Evolutionary conservation across 2,797 vertebrate genomes (phyloP).

Genomic region (Ceyx erithaca): DNA sequence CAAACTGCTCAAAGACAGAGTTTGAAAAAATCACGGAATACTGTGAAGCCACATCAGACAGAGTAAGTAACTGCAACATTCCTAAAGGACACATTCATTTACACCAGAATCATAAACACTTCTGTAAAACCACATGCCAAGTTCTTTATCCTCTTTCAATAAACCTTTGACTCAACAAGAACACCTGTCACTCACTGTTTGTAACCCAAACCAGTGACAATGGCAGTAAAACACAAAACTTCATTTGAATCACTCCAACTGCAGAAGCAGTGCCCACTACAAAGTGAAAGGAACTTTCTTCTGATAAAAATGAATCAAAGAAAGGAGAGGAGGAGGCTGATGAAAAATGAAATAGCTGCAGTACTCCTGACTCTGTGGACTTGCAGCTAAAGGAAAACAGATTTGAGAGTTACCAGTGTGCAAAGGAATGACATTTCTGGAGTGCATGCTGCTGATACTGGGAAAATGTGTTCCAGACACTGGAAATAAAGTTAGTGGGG

Average conservation of each 20-base stretch:
- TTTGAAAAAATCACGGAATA: background rate
- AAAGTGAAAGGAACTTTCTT: background rate
- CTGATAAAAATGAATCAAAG: background rate
- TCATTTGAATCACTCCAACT: background rate
- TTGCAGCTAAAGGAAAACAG: background rate
- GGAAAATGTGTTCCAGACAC: background rate
- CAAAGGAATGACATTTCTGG: background rate
- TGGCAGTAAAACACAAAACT: background rate
- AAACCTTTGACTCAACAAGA: background rate
- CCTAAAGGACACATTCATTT: background rate
- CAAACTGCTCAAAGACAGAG: conserved; percentile 73
- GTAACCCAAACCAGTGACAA: background rate
- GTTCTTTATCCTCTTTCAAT: background rate
- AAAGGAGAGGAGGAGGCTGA: background rate
- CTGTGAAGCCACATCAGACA: conserved; percentile 1
- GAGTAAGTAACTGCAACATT: conserved; percentile 61
- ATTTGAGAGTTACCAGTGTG: background rate
- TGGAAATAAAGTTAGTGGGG: background rate
- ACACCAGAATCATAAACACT: background rate
- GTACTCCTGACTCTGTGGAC: background rate
- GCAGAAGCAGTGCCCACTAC: background rate
- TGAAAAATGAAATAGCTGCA: background rate
- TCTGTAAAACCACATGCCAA: background rate
- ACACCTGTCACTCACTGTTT: background rate
- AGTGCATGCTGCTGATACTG: background rate